phyloP scores from a whole-genome alignment of 2,888 invertebrate species.

The Cyrtodaria siliqua region DNA sequence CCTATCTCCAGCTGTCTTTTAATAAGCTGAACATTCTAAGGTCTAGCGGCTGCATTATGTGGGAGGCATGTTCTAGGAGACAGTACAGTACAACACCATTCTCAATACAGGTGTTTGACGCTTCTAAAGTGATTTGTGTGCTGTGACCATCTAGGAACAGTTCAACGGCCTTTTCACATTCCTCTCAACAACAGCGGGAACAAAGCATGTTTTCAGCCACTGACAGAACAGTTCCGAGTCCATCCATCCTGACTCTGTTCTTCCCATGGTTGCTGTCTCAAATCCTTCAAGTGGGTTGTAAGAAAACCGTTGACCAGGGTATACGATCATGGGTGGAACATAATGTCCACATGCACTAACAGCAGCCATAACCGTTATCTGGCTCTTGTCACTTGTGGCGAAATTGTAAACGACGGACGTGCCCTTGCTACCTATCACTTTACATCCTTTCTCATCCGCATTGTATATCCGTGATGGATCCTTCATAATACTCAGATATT shows the following conservation, averaged over 20 bases:
- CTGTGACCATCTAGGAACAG: conserved; percentile 52
- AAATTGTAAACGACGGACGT: conserved; percentile 25
- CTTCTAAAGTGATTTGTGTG: conserved; percentile 35
- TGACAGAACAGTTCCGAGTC: too few species aligned
- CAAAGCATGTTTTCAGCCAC: conserved; percentile 34
- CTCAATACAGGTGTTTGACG: conserved; percentile 21
- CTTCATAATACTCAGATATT: conserved; percentile 10
- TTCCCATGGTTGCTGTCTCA: conserved; percentile 23
- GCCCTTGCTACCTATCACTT: conserved; percentile 30
- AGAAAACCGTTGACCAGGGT: conserved; percentile 46
- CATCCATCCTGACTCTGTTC: too few species aligned
- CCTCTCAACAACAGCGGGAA: conserved; percentile 2
- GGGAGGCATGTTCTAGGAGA: conserved; percentile 51
- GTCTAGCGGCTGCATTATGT: conserved; percentile 55
- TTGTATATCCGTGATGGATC: conserved; percentile 45
- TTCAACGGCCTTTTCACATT: conserved; percentile 20
- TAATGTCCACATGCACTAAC: conserved; percentile 38
- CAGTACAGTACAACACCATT: conserved; percentile 48
- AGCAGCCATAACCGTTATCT: conserved; percentile 51
- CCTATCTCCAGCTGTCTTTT: conserved; percentile 45
- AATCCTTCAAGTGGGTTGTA: conserved; percentile 38
- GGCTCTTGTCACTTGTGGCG: conserved; percentile 32
- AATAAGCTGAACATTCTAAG: conserved; percentile 41
- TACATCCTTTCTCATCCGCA: conserved; percentile 37
- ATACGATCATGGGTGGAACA: conserved; percentile 33